Evolutionary conservation across 2,113 vertebrate genomes (phyloP).

Genomic region (Mungos mungo): DNA sequence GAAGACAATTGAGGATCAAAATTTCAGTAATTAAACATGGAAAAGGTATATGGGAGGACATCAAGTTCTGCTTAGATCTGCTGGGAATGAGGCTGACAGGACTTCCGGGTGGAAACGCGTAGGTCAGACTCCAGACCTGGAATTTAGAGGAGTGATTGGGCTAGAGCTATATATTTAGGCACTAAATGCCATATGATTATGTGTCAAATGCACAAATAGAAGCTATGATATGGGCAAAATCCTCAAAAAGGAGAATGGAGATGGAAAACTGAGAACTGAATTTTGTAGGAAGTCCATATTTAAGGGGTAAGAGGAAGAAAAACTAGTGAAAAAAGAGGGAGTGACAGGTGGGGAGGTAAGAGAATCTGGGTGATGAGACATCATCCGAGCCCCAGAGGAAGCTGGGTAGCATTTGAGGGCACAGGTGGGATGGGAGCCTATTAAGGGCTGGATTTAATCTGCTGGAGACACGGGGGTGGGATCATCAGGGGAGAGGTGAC

Average conservation of each 20-base stretch:
- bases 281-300: background rate
- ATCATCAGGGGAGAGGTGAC: background rate
- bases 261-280: background rate
- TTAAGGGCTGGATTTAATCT: background rate
- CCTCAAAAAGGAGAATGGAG: background rate
- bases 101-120: background rate
- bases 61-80: background rate
- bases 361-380: background rate
- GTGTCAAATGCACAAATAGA: background rate
- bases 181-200: background rate
- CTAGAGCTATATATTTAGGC: background rate
- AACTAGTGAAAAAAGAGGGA: background rate
- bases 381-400: background rate
- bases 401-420: background rate
- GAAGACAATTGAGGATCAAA: background rate
- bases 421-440: accelerated
- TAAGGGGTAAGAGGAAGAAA: background rate
- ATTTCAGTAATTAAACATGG: background rate
- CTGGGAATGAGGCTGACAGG: background rate
- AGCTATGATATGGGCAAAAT: background rate
- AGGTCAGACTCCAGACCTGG: background rate
- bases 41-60: background rate
- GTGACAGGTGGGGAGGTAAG: background rate
- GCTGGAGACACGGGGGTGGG: background rate
- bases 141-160: background rate